Base-by-base conservation (phyloP, 2,888 invertebrate genomes). In the Trissolcus brochymenae region DNA sequence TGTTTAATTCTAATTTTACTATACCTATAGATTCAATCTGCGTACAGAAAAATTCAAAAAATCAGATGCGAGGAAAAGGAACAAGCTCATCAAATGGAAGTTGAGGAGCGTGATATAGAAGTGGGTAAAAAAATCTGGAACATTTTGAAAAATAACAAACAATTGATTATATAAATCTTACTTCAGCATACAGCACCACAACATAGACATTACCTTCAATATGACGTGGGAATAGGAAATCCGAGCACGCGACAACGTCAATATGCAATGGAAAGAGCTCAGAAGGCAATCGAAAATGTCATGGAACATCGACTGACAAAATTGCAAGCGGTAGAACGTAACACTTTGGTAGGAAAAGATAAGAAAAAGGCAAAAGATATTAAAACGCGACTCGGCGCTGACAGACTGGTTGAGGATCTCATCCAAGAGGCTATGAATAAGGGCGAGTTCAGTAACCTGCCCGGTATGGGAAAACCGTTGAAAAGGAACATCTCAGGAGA, bases 371-470 rank as follows among this genome's bases (percentile, higher is more conserved):
- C 87, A 1, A 83, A 85, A 76, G 84, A 87, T 73, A 82, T 86
- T 35, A 86, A 87, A 60, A 84, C 90, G 3, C 82, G 91, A 76
- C 93, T 93, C 85, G 95, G 96, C 0, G 94, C 96, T 82, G 97
- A 97, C 79, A 92, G 97, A 64, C 90, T 97, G 0, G 97, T 97
- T 0, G 97, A 97, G 88, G 97, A 97, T 91, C 90, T 96, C 75
- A 97, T 98, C 80, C 96, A 96, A 83, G 96, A 97, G 86, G 94
- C 97, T 0, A 97, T 98, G 93, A 93, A 94, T 0, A 94, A 93
- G 87, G 97, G 97, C 0, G 95, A 97, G 84, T 98, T 97, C 89
- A 94, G 94, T 81, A 95, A 97, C 88, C 90, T 98, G 4, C 91
- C 92, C 29, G 96, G 96, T 0, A 91, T 91, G 80, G 97, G 97